Conservation (phyloP, 2,888 invertebrate genomes). For the Stomorhina lunata region DNA sequence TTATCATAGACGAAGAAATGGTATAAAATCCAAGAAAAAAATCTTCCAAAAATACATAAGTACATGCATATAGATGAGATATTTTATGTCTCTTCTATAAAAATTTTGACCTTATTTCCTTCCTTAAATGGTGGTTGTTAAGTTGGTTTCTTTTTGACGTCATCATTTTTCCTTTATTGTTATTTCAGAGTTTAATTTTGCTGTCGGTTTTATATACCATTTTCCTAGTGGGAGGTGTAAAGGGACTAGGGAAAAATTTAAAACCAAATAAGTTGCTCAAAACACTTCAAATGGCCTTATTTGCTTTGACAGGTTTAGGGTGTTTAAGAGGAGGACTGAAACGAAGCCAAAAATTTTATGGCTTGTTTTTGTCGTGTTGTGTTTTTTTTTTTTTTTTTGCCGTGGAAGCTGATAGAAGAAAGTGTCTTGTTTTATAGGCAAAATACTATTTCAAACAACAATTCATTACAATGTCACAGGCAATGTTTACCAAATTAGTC, state of each 20-base stretch:
- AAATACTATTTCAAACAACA: slow-evolving; percentile 1
- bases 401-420: slow-evolving; percentile 35
- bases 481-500: slow-evolving; percentile 40
- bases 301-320: neutral
- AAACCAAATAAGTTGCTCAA: neutral
- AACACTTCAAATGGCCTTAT: neutral
- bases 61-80: neutral
- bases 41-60: neutral
- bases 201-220: slow-evolving; percentile 3
- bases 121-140: slow-evolving; percentile 8
- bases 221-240: no score
- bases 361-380: slow-evolving; percentile 22
- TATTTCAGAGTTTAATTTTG: slow-evolving; percentile 14
- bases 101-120: slow-evolving; percentile 25
- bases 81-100: neutral
- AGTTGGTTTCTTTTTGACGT: neutral
- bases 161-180: no score
- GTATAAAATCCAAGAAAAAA: neutral
- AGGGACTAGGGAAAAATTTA: no score
- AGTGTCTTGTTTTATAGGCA: slow-evolving; percentile 6
- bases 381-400: slow-evolving; percentile 47
- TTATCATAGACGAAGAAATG: neutral
- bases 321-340: neutral
- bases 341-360: slow-evolving; percentile 33
- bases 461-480: slow-evolving; percentile 50